Percentiles rank a stretch among this genome's conserved stretches.
phyloP scores from a whole-genome alignment of 2,113 vertebrate genomes.

The Genyomyrus donnyi region DNA sequence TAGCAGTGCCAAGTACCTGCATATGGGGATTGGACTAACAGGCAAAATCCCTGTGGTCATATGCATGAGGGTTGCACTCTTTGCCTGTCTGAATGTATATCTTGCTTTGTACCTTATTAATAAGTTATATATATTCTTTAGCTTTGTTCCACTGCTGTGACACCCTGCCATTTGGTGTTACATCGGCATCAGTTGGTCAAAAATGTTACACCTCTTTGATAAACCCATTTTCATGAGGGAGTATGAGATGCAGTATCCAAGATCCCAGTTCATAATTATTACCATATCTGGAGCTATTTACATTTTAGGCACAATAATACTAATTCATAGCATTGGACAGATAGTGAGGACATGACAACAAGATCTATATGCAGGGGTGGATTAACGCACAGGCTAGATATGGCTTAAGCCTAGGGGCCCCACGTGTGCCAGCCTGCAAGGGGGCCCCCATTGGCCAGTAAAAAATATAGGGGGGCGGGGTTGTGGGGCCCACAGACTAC shows the following conservation, averaged over 20 bases:
- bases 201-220: neutral
- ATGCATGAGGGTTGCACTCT: neutral
- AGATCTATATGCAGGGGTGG: neutral
- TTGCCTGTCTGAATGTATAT: neutral
- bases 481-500: too few relatives aligned
- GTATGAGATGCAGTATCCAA: neutral
- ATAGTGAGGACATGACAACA: neutral
- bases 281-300: neutral
- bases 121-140: neutral
- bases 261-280: neutral
- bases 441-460: too few relatives aligned
- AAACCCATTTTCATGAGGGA: neutral
- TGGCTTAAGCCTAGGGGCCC: too few relatives aligned
- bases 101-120: neutral
- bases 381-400: too few relatives aligned
- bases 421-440: too few relatives aligned
- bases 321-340: neutral
- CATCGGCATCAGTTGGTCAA: neutral
- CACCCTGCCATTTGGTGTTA: neutral
- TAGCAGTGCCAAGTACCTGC: neutral
- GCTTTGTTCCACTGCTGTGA: neutral
- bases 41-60: neutral
- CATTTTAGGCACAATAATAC: neutral
- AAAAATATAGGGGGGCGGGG: too few relatives aligned
- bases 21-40: neutral